Conservation (phyloP, 2,797 vertebrate species). For the Helarctos malayanus region DNA sequence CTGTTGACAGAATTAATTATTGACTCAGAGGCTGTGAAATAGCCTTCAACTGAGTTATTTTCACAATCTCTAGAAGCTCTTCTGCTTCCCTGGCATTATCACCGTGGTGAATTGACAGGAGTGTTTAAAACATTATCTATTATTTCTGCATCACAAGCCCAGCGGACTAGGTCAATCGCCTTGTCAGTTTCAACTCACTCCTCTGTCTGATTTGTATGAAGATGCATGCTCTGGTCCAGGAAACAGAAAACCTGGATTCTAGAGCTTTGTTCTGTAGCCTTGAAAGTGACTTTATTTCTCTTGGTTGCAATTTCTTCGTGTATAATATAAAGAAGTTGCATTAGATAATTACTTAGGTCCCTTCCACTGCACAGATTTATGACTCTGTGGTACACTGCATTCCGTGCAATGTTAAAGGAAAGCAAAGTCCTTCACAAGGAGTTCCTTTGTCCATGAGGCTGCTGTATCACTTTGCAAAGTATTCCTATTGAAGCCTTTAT, state of each 20-base stretch:
- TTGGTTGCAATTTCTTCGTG: background rate
- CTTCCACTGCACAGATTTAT: background rate
- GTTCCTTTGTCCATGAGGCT: background rate
- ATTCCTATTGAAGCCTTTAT: background rate
- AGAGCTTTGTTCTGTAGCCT: background rate
- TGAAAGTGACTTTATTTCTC: background rate
- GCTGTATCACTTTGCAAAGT: background rate
- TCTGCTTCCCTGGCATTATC: slow-evolving; percentile 68
- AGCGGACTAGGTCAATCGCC: slow-evolving; percentile 52
- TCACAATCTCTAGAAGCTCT: slow-evolving; percentile 58
- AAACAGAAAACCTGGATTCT: background rate
- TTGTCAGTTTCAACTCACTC: slow-evolving; percentile 48
- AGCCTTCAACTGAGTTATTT: slow-evolving; percentile 72
- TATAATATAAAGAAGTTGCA: background rate
- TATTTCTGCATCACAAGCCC: slow-evolving; percentile 75
- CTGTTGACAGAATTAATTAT: slow-evolving; percentile 80
- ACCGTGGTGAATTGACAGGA: slow-evolving; percentile 68
- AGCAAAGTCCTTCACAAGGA: background rate
- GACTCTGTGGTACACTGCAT: background rate
- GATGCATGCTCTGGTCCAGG: background rate
- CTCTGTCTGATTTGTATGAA: slow-evolving; percentile 16
- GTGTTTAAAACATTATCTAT: slow-evolving; percentile 76
- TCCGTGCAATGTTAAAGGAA: background rate
- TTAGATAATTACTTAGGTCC: background rate
- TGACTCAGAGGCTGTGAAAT: slow-evolving; percentile 76